Conservation (phyloP, 2,888 invertebrate species). For the Eupithecia exiguata region DNA sequence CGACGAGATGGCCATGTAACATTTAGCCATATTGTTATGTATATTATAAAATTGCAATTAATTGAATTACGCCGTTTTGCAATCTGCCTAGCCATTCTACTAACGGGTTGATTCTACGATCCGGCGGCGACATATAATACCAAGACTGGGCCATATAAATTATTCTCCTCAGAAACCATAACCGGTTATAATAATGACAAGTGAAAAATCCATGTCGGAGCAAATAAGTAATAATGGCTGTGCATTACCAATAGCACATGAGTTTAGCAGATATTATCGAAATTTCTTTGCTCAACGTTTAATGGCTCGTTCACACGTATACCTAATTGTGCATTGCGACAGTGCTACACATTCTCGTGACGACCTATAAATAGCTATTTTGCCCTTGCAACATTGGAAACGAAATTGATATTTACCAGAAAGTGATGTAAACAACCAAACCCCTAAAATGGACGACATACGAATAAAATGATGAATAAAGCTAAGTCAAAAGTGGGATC, state of each 20-base stretch:
- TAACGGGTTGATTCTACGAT: too few relatives aligned
- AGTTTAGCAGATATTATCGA: slow-evolving; percentile 30
- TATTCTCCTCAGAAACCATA: too few relatives aligned
- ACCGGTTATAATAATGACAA: background rate
- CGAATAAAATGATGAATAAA: too few relatives aligned
- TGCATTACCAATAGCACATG: slow-evolving; percentile 21
- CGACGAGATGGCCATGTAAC: too few relatives aligned
- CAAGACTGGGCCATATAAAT: too few relatives aligned
- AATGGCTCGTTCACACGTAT: slow-evolving; percentile 47
- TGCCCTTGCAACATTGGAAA: slow-evolving; percentile 63
- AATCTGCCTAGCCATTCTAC: too few relatives aligned
- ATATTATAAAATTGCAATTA: too few relatives aligned
- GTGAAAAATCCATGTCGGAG: background rate
- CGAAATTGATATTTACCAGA: slow-evolving; percentile 28
- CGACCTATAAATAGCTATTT: slow-evolving; percentile 52
- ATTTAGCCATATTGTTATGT: too few relatives aligned
- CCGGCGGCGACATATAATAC: too few relatives aligned
- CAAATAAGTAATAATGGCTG: background rate
- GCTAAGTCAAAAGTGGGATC: too few relatives aligned
- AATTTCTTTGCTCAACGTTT: slow-evolving; percentile 41
- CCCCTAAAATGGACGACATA: background rate
- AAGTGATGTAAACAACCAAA: background rate
- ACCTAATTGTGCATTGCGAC: slow-evolving; percentile 45
- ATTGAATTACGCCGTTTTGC: too few relatives aligned
- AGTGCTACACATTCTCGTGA: slow-evolving; percentile 52